Conservation (phyloP, 2,113 vertebrate genomes). For the Psephotus haematonotus region DNA sequence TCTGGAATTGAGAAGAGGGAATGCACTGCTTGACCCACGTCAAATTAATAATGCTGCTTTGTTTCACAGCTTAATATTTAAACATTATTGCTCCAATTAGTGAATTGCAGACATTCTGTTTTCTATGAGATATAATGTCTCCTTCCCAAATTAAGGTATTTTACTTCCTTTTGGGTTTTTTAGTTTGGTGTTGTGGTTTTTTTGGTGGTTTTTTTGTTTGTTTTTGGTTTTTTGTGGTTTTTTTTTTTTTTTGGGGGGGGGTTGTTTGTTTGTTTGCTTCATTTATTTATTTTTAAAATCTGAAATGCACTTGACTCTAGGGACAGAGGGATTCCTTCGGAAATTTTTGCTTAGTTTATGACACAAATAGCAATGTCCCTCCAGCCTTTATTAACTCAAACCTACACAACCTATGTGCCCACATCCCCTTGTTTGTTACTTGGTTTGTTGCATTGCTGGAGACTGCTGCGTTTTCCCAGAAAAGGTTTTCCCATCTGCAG, state of each 20-base stretch:
- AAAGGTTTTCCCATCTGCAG: neutral
- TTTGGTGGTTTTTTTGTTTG: too few species aligned
- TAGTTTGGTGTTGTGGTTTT: too few species aligned
- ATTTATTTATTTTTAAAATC: neutral
- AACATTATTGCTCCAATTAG: neutral
- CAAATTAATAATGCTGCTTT: neutral
- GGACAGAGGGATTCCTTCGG: neutral
- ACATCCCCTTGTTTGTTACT: neutral
- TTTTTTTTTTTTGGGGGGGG: neutral
- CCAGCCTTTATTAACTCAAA: neutral
- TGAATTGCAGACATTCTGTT: neutral
- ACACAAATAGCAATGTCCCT: neutral
- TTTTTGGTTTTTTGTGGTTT: neutral
- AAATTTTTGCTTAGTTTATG: neutral
- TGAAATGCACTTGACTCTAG: neutral
- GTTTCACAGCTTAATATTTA: neutral
- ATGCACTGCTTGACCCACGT: neutral
- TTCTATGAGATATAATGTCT: neutral
- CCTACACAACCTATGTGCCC: rapidly evolving
- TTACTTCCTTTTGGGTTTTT: neutral
- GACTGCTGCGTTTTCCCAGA: neutral
- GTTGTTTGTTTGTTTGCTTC: neutral
- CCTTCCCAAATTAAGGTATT: neutral
- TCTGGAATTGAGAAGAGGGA: neutral
- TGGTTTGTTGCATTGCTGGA: neutral